Evolutionary conservation across 2,113 vertebrate genomes (phyloP).

Genomic region (Eudyptes chrysolophus): DNA sequence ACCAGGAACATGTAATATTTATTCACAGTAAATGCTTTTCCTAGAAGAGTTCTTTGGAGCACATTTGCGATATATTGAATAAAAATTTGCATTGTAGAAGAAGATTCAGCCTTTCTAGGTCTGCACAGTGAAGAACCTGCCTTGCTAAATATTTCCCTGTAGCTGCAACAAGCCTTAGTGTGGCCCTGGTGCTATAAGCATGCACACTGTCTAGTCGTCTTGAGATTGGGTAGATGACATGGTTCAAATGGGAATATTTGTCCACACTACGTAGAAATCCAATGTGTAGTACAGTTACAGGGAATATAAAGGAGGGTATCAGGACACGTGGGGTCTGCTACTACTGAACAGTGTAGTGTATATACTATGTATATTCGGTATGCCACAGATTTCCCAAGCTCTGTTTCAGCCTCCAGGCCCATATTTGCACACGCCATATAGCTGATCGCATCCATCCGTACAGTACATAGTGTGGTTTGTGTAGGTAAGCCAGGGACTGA

Average conservation of each 20-base stretch:
- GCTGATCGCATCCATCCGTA: accelerated
- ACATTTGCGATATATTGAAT: neutral
- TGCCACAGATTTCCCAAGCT: neutral
- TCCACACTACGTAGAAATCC: neutral
- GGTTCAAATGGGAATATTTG: accelerated
- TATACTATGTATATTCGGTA: neutral
- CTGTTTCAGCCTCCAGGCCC: neutral
- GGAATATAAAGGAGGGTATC: neutral
- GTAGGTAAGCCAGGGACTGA: neutral
- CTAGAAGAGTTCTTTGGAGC: neutral
- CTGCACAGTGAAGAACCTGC: neutral
- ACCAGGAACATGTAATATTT: neutral
- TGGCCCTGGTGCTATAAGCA: neutral
- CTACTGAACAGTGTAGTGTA: neutral
- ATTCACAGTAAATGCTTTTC: neutral
- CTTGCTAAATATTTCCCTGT: neutral
- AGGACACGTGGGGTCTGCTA: neutral
- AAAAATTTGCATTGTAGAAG: neutral
- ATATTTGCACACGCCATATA: accelerated
- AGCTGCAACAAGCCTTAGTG: neutral
- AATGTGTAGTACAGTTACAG: neutral
- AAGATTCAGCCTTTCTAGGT: neutral
- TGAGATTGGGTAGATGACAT: neutral
- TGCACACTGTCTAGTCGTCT: accelerated
- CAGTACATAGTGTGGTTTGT: neutral